Evolutionary conservation across 2,888 invertebrate species (phyloP).

Genomic region (Tenodera sinensis): DNA sequence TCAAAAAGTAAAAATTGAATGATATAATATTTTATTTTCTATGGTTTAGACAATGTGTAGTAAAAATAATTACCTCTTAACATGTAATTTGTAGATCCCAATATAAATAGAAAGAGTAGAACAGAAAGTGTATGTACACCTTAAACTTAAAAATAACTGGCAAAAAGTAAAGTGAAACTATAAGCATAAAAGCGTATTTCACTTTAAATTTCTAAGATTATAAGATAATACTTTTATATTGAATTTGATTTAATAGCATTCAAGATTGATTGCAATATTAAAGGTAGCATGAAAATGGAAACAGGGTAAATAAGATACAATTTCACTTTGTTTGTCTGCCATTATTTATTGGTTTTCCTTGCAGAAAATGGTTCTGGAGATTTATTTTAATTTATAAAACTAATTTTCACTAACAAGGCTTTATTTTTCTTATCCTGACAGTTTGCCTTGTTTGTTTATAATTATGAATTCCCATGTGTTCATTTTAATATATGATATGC

Average conservation of each 20-base stretch:
- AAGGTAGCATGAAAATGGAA: neutral
- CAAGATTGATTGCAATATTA: neutral
- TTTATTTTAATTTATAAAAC: neutral
- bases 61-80: too few relatives aligned
- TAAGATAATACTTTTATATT: too few relatives aligned
- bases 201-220: too few relatives aligned
- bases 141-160: too few relatives aligned
- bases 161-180: too few relatives aligned
- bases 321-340: neutral
- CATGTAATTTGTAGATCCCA: too few relatives aligned
- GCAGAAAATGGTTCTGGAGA: neutral
- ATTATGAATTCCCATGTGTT: neutral
- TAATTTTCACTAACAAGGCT: neutral
- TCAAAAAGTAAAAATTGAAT: too few relatives aligned
- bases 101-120: too few relatives aligned
- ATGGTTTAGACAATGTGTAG: too few relatives aligned
- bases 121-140: too few relatives aligned
- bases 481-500: constrained; percentile 4
- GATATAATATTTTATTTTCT: too few relatives aligned
- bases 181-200: too few relatives aligned
- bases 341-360: neutral
- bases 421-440: neutral
- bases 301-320: neutral
- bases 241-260: neutral
- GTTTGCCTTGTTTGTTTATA: neutral